Evolutionary conservation across 2,113 vertebrate genomes (phyloP), one percentile per base, ranked within the genome.

Genomic region (Poeciliopsis turrubarensis): DNA sequence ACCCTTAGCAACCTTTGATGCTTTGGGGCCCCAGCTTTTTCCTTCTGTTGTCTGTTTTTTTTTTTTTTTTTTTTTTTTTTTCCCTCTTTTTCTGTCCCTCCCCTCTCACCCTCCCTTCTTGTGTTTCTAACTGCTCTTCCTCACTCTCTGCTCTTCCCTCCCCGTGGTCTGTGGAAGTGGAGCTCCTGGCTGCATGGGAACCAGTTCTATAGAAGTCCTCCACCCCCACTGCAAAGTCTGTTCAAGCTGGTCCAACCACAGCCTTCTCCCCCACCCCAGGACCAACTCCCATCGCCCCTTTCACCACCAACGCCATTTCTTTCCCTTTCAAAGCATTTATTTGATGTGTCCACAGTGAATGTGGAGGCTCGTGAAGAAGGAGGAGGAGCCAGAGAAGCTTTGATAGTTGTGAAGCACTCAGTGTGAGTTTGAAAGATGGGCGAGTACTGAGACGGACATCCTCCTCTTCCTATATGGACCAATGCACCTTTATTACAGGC

Each of bases 1-100:
- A 78, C 83, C 90, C 94, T 85, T 95, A 92, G 94, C 93, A 95
- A 94, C 94, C 94, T 94, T 94, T 94, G 93, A 94, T 91, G 91
- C 86, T 87, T 81, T 86, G 92, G 87, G 91, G 92, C 91, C 93
- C 93, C 90, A 76, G 83, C 82, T 89, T 78, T 89, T 81, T 92
- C 51, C 80, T 84, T 85, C 88, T 41, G 81, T 83, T 90, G 84
- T 86, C 83, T 81, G 68, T 3, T 8, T 57, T 65, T 81, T 74
- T 77, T 78, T 75, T 37, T 73, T 82, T 67, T 57, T 65, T 81
- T 74, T 74, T 77, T 78, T 75, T 37, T 73, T 82, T 67, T 57
- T 65, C 79, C 72, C 78, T 83, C 71, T 71, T 77, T 83, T 77
- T 87, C 86, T 74, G 88, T 79, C 80, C 61, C 81, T 86, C 76